Percentiles rank a stretch among this genome's conserved stretches.
These are phyloP conservation scores for Drosophila nr. perissopoda DNA, from an alignment of 2,888 invertebrate genomes.

Conservation along the genomic window DNA sequence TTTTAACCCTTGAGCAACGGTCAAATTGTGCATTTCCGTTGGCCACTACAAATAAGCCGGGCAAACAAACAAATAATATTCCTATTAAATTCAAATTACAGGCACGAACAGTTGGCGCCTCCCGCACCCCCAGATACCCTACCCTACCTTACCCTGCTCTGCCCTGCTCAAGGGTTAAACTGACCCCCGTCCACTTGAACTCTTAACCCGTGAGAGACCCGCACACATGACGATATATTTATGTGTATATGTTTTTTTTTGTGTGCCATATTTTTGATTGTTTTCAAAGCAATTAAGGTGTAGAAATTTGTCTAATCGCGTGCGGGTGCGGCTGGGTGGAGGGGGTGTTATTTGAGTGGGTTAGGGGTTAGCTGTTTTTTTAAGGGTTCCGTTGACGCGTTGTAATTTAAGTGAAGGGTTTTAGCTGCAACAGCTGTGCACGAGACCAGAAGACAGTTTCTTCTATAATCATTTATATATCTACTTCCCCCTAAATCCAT, in stretches of 20 bases:
- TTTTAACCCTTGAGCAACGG: slow-evolving; percentile 54
- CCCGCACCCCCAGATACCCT: background rate
- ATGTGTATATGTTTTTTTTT: background rate
- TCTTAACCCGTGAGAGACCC: slow-evolving; percentile 54
- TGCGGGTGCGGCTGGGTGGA: slow-evolving; percentile 20
- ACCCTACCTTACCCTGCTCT: background rate
- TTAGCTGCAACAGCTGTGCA: slow-evolving; percentile 52
- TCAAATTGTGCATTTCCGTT: slow-evolving; percentile 64
- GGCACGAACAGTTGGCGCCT: slow-evolving; percentile 65
- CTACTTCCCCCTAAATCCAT: background rate
- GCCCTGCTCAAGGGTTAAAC: slow-evolving; percentile 42
- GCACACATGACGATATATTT: slow-evolving; percentile 63
- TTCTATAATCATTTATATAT: background rate
- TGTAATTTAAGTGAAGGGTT: slow-evolving; percentile 44
- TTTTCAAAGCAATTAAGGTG: slow-evolving; percentile 67
- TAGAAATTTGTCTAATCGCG: slow-evolving; percentile 70
- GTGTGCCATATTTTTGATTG: slow-evolving; percentile 71
- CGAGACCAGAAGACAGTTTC: slow-evolving; percentile 16
- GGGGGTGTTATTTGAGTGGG: background rate
- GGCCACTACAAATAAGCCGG: slow-evolving; percentile 30
- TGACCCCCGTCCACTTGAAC: slow-evolving; percentile 63
- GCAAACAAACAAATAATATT: slow-evolving; percentile 67
- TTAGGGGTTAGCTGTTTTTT: slow-evolving; percentile 3
- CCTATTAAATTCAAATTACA: slow-evolving; percentile 75
- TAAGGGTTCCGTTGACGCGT: slow-evolving; percentile 60